Conservation (phyloP, 2,797 vertebrate genomes). For the Neosilurus mollespiculum region DNA sequence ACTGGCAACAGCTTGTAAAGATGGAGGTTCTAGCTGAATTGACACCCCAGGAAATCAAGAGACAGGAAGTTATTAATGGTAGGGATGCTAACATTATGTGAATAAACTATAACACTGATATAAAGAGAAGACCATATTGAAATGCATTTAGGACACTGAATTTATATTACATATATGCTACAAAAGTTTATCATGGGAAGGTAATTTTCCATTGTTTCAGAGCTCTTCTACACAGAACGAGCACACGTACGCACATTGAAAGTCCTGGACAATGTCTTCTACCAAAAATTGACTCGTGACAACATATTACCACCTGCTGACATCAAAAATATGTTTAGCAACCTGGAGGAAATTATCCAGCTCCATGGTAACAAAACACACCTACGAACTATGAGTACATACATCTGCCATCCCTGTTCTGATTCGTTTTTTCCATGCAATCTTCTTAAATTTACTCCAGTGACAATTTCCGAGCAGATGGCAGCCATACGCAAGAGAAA, state of each 20-base stretch:
- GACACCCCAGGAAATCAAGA: constrained; percentile 88
- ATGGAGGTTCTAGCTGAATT: constrained; percentile 81
- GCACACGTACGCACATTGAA: constrained; percentile 88
- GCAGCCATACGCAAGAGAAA: constrained; percentile 84
- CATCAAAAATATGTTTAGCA: constrained; percentile 87
- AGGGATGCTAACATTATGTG: constrained; percentile 43
- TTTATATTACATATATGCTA: not conserved
- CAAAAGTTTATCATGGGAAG: too few relatives aligned
- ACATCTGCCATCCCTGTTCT: not conserved
- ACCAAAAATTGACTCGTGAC: constrained; percentile 84
- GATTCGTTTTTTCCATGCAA: not conserved
- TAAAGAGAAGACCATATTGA: not conserved
- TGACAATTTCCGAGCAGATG: constrained; percentile 89
- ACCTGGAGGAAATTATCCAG: constrained; percentile 92
- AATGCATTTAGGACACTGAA: not conserved
- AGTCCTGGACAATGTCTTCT: constrained; percentile 90
- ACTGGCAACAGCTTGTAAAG: constrained; percentile 94
- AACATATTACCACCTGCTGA: constrained; percentile 83
- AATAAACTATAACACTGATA: not conserved
- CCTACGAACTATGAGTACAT: not conserved
- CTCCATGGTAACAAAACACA: constrained; percentile 81
- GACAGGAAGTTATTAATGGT: constrained; percentile 98
- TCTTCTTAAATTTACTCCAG: constrained; percentile 63
- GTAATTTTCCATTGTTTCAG: constrained; percentile 62
- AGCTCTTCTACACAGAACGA: constrained; percentile 91